Percentiles rank a stretch among this genome's conserved stretches.
Evolutionary conservation across 2,888 invertebrate species (phyloP).

Genomic region (Hirtodrosophila histrioides): DNA sequence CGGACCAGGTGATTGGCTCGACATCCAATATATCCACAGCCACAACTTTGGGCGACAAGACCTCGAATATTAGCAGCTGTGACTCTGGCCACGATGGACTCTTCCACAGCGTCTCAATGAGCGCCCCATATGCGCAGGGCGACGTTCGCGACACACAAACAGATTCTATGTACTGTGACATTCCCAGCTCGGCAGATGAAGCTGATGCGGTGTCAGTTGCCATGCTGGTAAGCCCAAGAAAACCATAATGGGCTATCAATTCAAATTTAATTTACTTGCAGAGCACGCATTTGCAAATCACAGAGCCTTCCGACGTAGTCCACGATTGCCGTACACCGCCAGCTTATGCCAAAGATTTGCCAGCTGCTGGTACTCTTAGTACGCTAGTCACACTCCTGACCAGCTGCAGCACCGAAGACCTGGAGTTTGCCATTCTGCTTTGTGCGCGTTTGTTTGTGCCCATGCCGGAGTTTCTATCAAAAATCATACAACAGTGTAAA

Average conservation of each 20-base stretch:
- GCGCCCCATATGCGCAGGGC: conserved; percentile 44
- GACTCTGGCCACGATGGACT: conserved; percentile 82
- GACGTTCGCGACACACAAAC: conserved; percentile 50
- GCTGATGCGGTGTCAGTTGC: conserved; percentile 52
- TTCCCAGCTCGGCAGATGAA: conserved; percentile 69
- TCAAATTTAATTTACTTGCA: conserved; percentile 15
- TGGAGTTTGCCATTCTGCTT: conserved; percentile 87
- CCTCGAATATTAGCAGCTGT: conserved; percentile 77
- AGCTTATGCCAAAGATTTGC: conserved; percentile 62
- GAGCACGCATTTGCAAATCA: conserved; percentile 58
- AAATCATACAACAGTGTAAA: conserved; percentile 88
- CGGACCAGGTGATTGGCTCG: conserved; percentile 62
- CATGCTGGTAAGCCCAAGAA: conserved; percentile 44
- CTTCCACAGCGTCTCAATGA: conserved; percentile 78
- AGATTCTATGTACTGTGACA: conserved; percentile 70
- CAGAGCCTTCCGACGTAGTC: conserved; percentile 38
- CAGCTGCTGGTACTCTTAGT: conserved; percentile 46
- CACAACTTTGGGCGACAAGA: conserved; percentile 70
- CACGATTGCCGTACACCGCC: conserved; percentile 44
- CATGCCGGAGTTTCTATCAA: conserved; percentile 93
- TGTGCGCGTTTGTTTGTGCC: conserved; percentile 49
- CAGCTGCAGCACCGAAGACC: conserved; percentile 87
- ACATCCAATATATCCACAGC: conserved; percentile 49
- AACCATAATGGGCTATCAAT: background rate
- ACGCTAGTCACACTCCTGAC: conserved; percentile 41